Base-by-base conservation (phyloP, 2,113 vertebrate species). In the Aegotheles bennettii region DNA sequence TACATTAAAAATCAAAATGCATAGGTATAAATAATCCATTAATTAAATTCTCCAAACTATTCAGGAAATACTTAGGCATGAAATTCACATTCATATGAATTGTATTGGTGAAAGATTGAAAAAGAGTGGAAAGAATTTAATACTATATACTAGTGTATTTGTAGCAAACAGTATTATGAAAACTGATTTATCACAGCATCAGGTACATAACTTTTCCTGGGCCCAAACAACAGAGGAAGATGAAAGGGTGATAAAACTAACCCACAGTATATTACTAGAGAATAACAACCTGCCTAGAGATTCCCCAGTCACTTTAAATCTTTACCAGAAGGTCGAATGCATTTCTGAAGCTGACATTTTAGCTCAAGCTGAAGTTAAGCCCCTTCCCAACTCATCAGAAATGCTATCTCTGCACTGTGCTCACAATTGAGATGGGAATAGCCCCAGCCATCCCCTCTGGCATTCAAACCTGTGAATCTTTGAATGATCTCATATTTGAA, bases 351-450 rank as follows among this genome's bases (percentile, higher is more conserved):
- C 17, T 73, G 51, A 28, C 12, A 21, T 38, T 85, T 84, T 17
- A 75, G 35, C 18, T 86, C 40, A 64, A 68, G 23, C 5, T 8
- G 5, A 69, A 83, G 43, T 64, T 38, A 31, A 71, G 18, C 26
- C 36, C 21, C 15, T n/a, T n/a, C 13, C 33, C 36, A 69, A 84
- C 54, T 14, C 9, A 80, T 33, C 31, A 76, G 43, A 86, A 81
- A 60, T n/a, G 14, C 0, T 0, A 21, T 33, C 43, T 71, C 40
- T 69, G 16, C 38, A 7, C 6, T 76, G 40, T 7, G 2, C 48
- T 70, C n/a, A n/a, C 51, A 57, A 25, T 9, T 61, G 42, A 69
- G 42, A 53, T 28, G 9, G 53, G 68, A 54, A 48, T 6, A 50
- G 48, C 48, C 61, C 45, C 29, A 43, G 15, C 36, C 59, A 33